phyloP scores from a whole-genome alignment of 2,113 vertebrate genomes.

The Neotoma lepida region DNA sequence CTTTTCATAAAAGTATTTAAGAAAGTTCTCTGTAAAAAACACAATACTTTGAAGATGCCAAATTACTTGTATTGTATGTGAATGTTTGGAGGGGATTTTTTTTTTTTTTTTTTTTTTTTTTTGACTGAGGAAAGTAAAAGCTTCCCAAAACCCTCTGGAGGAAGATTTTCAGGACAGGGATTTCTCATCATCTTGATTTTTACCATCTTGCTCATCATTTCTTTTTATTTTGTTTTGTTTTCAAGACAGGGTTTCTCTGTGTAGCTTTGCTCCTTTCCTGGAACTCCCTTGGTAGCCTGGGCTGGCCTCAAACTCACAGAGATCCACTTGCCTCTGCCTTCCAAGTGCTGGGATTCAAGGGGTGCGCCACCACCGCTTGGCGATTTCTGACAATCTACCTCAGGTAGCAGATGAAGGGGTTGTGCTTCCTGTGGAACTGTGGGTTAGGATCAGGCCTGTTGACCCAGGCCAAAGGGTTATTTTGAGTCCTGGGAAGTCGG shows the following conservation, averaged over 20 bases:
- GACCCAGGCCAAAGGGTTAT: slow-evolving; percentile 77
- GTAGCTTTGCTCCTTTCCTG: too few relatives aligned
- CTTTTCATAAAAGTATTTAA: neutral
- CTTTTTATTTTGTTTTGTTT: too few relatives aligned
- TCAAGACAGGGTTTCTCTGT: too few relatives aligned
- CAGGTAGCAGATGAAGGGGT: slow-evolving; percentile 77
- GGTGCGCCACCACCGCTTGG: too few relatives aligned
- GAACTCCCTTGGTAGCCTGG: too few relatives aligned
- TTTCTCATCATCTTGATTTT: slow-evolving; percentile 80
- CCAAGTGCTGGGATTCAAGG: too few relatives aligned
- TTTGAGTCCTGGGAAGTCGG: slow-evolving; percentile 79
- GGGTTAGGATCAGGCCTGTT: slow-evolving; percentile 77
- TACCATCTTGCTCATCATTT: slow-evolving; percentile 79
- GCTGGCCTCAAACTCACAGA: too few relatives aligned
- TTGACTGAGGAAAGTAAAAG: slow-evolving; percentile 67
- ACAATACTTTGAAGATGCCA: neutral
- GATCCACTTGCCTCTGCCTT: too few relatives aligned
- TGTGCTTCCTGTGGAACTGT: slow-evolving; percentile 79
- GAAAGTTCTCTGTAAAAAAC: neutral
- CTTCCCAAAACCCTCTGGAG: slow-evolving; percentile 75
- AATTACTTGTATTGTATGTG: slow-evolving; percentile 9
- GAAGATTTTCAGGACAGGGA: slow-evolving; percentile 70
- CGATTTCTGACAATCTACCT: slow-evolving; percentile 82
- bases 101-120: too few relatives aligned
- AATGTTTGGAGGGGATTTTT: neutral